Conservation (phyloP, 2,797 vertebrate genomes). For the Danio jaintianensis region DNA sequence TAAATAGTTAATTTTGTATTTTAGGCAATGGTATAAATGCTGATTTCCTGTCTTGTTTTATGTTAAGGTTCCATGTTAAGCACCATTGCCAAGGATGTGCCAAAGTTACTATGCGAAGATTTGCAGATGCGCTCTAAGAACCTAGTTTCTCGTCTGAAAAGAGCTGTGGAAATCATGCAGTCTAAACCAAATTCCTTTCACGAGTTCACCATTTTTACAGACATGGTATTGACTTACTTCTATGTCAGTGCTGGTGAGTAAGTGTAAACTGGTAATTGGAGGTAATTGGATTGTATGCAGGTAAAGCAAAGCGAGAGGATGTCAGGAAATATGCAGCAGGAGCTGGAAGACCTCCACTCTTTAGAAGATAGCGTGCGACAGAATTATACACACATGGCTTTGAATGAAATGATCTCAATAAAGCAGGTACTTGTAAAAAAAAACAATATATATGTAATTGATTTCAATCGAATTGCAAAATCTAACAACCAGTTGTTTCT, state of each 20-base stretch:
- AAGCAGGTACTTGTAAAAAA: slow-evolving; percentile 74
- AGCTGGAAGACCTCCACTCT: slow-evolving; percentile 73
- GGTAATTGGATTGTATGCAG: slow-evolving; percentile 65
- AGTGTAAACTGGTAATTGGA: slow-evolving; percentile 9
- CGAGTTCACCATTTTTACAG: slow-evolving; percentile 73
- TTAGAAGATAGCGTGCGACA: slow-evolving; percentile 72
- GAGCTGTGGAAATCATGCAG: slow-evolving; percentile 67
- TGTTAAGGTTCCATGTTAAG: slow-evolving; percentile 73
- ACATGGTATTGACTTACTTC: slow-evolving; percentile 71
- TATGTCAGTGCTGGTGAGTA: neutral
- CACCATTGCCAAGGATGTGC: slow-evolving; percentile 71
- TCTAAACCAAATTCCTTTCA: slow-evolving; percentile 69
- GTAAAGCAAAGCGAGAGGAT: slow-evolving; percentile 72
- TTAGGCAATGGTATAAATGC: neutral
- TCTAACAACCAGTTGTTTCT: slow-evolving; percentile 30
- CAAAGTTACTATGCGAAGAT: slow-evolving; percentile 71
- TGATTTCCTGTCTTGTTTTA: neutral
- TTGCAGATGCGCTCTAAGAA: slow-evolving; percentile 66
- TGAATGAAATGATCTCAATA: slow-evolving; percentile 68
- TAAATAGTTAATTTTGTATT: no score
- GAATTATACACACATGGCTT: slow-evolving; percentile 68
- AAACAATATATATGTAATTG: neutral
- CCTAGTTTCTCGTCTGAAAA: slow-evolving; percentile 74
- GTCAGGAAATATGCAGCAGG: slow-evolving; percentile 67
- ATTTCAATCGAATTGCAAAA: slow-evolving; percentile 6